Conservation (phyloP, 2,888 invertebrate species). For the Platerodrilus igneus region DNA sequence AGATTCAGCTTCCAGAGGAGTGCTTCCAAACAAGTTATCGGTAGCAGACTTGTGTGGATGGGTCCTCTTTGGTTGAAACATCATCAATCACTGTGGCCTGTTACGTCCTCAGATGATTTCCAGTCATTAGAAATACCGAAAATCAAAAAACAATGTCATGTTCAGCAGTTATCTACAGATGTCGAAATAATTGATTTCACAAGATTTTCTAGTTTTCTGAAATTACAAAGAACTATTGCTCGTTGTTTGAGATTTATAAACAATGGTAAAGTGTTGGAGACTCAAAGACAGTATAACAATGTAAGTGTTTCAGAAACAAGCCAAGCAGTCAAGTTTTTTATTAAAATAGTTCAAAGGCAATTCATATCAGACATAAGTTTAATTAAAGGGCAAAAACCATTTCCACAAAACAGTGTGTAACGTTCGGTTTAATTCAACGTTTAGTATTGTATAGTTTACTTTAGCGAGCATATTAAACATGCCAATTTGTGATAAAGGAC, state of each 20-base stretch:
- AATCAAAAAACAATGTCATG: neutral
- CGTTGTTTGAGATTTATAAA: conserved; percentile 1
- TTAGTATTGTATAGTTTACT: no score
- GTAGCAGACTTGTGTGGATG: conserved; percentile 3
- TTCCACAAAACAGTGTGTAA: conserved; percentile 1
- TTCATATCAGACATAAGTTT: no score
- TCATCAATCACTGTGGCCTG: neutral
- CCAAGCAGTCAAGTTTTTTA: neutral
- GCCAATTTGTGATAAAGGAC: no score
- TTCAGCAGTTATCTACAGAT: neutral
- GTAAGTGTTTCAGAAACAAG: neutral
- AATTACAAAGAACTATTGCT: neutral
- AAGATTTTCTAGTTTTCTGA: neutral
- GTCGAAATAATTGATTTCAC: neutral
- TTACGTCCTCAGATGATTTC: no score
- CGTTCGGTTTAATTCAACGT: no score
- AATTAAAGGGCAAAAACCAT: no score
- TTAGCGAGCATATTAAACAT: no score
- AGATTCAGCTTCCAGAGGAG: conserved; percentile 4
- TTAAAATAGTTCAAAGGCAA: neutral
- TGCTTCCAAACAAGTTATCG: neutral
- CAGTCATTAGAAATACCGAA: no score
- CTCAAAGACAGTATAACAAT: neutral
- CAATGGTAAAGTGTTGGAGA: neutral
- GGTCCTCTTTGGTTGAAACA: conserved; percentile 4